Evolutionary conservation across 2,113 vertebrate species (phyloP).

Genomic region (Chiloscyllium plagiosum): DNA sequence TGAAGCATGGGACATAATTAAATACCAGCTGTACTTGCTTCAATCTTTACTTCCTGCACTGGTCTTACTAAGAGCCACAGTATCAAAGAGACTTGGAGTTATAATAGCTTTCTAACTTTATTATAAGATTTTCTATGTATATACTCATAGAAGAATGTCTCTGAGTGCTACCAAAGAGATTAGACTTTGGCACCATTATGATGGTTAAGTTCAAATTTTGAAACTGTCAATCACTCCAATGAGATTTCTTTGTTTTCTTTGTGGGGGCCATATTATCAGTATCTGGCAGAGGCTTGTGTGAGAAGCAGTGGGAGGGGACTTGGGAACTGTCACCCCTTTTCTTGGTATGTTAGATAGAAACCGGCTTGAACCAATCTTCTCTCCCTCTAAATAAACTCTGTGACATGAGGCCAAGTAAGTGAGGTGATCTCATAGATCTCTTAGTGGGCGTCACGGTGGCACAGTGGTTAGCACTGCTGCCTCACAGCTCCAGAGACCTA

Average conservation of each 20-base stretch:
- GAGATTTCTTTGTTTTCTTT: not conserved
- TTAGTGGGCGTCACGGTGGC: too few relatives aligned
- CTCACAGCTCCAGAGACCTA: too few relatives aligned
- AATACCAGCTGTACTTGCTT: not conserved
- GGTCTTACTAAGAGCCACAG: not conserved
- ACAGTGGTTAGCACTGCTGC: too few relatives aligned
- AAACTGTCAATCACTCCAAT: not conserved
- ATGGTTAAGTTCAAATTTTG: not conserved
- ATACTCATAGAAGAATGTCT: not conserved
- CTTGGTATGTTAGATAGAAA: not conserved
- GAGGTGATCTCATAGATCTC: too few relatives aligned
- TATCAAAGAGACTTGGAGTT: not conserved
- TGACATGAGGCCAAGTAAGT: too few relatives aligned
- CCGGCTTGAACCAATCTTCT: not conserved
- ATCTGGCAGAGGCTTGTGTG: not conserved
- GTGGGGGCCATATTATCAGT: not conserved
- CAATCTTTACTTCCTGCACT: not conserved
- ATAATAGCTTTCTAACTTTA: not conserved
- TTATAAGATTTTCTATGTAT: not conserved
- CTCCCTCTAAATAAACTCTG: not conserved
- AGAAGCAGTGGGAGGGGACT: too few relatives aligned
- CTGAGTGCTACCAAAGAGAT: not conserved
- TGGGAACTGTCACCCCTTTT: not conserved
- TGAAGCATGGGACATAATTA: not conserved
- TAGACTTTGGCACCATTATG: not conserved